phyloP scores from a whole-genome alignment of 1,140 invertebrate species.

The Rhizoglyphus robini region DNA sequence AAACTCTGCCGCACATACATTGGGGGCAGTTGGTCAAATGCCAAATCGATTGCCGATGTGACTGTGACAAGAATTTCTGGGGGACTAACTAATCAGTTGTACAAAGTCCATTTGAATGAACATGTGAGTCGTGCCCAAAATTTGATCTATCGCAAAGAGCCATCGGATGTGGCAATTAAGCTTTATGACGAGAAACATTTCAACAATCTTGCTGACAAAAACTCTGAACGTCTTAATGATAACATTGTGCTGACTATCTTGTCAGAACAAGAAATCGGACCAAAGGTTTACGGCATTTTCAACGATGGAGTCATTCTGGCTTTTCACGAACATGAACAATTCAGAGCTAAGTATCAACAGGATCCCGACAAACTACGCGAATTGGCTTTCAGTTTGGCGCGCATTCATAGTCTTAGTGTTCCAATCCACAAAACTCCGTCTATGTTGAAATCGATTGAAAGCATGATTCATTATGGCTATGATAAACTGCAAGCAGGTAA shows the following conservation, averaged over 20 bases:
- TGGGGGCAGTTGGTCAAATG: background rate
- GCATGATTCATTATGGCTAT: background rate
- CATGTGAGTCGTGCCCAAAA: background rate
- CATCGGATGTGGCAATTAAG: conserved; percentile 10
- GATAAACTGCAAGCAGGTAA: background rate
- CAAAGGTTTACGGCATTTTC: conserved; percentile 14
- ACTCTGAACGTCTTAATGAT: conserved; percentile 10
- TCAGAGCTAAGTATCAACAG: background rate
- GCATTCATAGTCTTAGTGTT: background rate
- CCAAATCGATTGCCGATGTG: background rate
- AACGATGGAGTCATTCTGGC: conserved; percentile 10
- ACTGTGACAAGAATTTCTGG: background rate
- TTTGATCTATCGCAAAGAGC: background rate
- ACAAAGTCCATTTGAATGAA: background rate
- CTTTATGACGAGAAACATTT: conserved; percentile 5
- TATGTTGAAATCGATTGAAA: background rate
- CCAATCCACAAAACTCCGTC: background rate
- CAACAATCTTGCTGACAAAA: background rate
- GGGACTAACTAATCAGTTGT: conserved; percentile 8
- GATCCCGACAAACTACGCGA: background rate
- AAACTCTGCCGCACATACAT: background rate
- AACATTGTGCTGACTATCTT: background rate
- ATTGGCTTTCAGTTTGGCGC: background rate
- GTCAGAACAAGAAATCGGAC: background rate
- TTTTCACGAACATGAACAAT: background rate